These are phyloP conservation scores for Cenopis cana DNA, from an alignment of 2,888 invertebrate species.

Conservation along the genomic window DNA sequence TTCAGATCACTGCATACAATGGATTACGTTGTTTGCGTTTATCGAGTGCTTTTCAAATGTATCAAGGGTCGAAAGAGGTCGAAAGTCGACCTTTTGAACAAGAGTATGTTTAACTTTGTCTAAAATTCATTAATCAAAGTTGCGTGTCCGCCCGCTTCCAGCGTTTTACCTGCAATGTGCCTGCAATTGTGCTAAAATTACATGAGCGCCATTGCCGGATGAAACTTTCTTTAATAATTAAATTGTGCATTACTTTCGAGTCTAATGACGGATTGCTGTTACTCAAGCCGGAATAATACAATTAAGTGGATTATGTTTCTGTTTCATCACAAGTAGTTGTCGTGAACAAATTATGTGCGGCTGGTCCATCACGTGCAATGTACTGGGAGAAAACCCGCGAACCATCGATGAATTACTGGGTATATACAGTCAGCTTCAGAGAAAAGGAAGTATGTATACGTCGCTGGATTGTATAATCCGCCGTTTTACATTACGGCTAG, in stretches of 20 bases:
- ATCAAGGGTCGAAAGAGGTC: slow-evolving; percentile 35
- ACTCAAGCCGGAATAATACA: slow-evolving; percentile 44
- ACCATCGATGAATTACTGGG: neutral
- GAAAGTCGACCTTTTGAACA: slow-evolving; percentile 42
- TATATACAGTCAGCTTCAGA: too few relatives aligned
- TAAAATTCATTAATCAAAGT: slow-evolving; percentile 46
- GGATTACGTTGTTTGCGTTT: slow-evolving; percentile 25
- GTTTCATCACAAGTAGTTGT: slow-evolving; percentile 38
- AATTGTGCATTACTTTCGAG: slow-evolving; percentile 47
- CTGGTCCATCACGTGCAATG: neutral
- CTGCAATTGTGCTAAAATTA: slow-evolving; percentile 43
- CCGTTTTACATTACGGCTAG: too few relatives aligned
- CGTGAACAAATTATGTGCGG: slow-evolving; percentile 29
- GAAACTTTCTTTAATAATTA: slow-evolving; percentile 47
- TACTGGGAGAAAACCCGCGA: neutral
- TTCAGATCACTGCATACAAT: slow-evolving; percentile 29
- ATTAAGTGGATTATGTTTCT: slow-evolving; percentile 44
- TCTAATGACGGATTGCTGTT: slow-evolving; percentile 46
- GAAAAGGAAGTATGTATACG: too few relatives aligned
- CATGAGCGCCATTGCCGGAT: slow-evolving; percentile 42
- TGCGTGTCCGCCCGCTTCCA: slow-evolving; percentile 37
- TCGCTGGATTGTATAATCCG: too few relatives aligned
- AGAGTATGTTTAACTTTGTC: slow-evolving; percentile 38
- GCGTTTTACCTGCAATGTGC: slow-evolving; percentile 39
- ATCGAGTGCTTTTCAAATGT: slow-evolving; percentile 28